Base-by-base conservation (phyloP, 2,797 vertebrate genomes). In the Pyrocephalus nanus region DNA sequence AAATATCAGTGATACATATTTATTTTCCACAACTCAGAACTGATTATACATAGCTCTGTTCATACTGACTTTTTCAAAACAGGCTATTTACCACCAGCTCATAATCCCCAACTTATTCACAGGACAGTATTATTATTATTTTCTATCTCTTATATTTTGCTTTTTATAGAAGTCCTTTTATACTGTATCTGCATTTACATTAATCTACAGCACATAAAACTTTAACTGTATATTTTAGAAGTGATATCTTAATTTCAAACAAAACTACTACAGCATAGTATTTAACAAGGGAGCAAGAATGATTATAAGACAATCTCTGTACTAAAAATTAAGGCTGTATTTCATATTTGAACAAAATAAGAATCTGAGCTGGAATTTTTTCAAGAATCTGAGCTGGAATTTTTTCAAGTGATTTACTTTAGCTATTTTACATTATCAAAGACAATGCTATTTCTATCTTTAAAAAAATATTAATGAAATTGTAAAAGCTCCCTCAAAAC, bases 401-500 rank as follows among this genome's bases (percentile, higher is more conserved):
- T n/a, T n/a, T 48, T 67, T 74, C 26, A 74, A 19, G 1, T 54
- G 17, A 69, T 53, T 17, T 45, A 22, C 29, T 60, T 53, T 32
- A 61, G 34, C 21, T 67, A 13, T 42, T 77, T 87, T 86, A 26
- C 12, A 79, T 51, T 40, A 54, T 42, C 69, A 94, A 93, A 85
- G 72, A 50, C 8, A 26, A 34, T 61, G 40, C n/a, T 85, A 86
- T 88, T 87, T 42, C 45, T 45, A 74, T 72, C 22, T 93, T 95
- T 82, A 18, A 58, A 58, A 90, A 92, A 91, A 64, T 77, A 90
- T 62, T 90, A 92, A 88, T 55, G 50, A 86, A 83, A 93, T 71
- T 86, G 77, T 67, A 93, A 93, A 94, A 84, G 47, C 57, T 87
- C 60, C 38, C 45, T 85, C 78, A 61, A 93, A 96, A 96, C 60